Evolutionary conservation across 53 echinoderm and acorn worm species (phyloP).

Genomic region (Henricia sp.): DNA sequence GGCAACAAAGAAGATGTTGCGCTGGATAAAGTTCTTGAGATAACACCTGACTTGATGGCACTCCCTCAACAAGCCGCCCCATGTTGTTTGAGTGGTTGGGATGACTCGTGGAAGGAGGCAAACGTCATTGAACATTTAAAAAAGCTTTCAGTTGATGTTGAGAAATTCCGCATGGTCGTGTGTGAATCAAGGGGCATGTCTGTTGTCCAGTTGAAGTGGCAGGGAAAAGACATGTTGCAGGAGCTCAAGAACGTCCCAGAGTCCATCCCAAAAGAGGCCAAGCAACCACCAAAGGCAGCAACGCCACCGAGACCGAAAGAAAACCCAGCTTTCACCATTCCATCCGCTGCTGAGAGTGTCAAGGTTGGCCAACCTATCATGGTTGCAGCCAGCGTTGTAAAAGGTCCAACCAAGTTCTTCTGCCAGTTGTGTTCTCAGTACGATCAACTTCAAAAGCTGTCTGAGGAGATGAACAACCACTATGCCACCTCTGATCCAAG

Average conservation of each 20-base stretch:
- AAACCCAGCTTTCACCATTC: conserved; percentile 32
- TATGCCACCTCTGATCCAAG: conserved; percentile 21
- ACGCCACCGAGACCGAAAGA: conserved; percentile 48
- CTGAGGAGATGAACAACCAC: conserved; percentile 35
- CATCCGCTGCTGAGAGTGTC: conserved; percentile 54
- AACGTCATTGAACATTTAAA: conserved; percentile 60
- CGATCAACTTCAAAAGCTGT: conserved; percentile 42
- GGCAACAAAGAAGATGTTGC: conserved; percentile 84
- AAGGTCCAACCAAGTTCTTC: conserved; percentile 83
- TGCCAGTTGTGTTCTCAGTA: conserved; percentile 63
- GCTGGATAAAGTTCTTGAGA: conserved; percentile 65
- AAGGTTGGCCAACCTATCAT: conserved; percentile 55
- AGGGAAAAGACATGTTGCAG: conserved; percentile 65
- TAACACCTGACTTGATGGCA: conserved; percentile 69
- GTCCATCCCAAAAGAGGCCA: conserved; percentile 35
- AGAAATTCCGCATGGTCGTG: conserved; percentile 72
- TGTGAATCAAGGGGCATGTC: conserved; percentile 76
- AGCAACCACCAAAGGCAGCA: conserved; percentile 32
- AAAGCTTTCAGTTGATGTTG: conserved; percentile 65
- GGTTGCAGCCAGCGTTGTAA: conserved; percentile 70
- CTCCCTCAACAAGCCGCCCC: conserved; percentile 85
- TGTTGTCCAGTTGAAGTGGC: conserved; percentile 83
- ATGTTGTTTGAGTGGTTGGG: conserved; percentile 79
- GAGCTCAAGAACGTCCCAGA: conserved; percentile 58
- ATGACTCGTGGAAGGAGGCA: conserved; percentile 54